phyloP scores from a whole-genome alignment of 2,797 vertebrate species.

The Catamblyrhynchus diadema region DNA sequence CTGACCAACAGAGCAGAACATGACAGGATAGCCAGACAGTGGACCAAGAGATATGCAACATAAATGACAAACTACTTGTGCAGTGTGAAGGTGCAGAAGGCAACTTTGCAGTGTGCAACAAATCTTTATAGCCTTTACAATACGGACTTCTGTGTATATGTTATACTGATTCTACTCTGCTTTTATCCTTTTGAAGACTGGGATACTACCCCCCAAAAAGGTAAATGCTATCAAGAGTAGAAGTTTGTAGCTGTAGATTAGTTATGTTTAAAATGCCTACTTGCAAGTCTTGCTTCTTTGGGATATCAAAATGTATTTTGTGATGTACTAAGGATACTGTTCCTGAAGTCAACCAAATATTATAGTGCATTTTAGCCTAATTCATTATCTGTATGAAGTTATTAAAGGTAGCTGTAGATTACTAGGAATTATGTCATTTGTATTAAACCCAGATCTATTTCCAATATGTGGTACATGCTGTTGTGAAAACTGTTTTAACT shows the following conservation, averaged over 20 bases:
- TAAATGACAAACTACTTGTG: constrained; percentile 80
- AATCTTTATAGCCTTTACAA: constrained; percentile 95
- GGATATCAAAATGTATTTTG: constrained; percentile 96
- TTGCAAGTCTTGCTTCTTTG: constrained; percentile 96
- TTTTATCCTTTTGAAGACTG: constrained; percentile 88
- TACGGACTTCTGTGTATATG: constrained; percentile 94
- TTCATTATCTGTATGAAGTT: constrained; percentile 94
- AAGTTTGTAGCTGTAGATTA: constrained; percentile 94
- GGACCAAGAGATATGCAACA: constrained; percentile 94
- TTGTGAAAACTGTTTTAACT: constrained; percentile 91
- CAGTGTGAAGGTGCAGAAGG: constrained; percentile 82
- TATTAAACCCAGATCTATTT: constrained; percentile 89
- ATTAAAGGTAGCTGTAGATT: constrained; percentile 88
- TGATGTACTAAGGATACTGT: constrained; percentile 94
- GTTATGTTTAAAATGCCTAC: constrained; percentile 91
- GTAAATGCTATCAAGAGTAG: constrained; percentile 87
- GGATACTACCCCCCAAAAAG: constrained; percentile 81
- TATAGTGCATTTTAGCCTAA: constrained; percentile 94
- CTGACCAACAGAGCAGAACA: constrained; percentile 94
- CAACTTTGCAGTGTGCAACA: constrained; percentile 86
- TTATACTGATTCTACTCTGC: constrained; percentile 90
- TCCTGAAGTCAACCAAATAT: constrained; percentile 95
- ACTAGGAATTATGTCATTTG: constrained; percentile 91
- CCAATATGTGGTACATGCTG: constrained; percentile 92
- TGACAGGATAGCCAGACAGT: constrained; percentile 95